Evolutionary conservation across 2,888 invertebrate species (phyloP), one percentile per base, ranked within the genome.

Genomic region (Trissonchulus latispiculum): DNA sequence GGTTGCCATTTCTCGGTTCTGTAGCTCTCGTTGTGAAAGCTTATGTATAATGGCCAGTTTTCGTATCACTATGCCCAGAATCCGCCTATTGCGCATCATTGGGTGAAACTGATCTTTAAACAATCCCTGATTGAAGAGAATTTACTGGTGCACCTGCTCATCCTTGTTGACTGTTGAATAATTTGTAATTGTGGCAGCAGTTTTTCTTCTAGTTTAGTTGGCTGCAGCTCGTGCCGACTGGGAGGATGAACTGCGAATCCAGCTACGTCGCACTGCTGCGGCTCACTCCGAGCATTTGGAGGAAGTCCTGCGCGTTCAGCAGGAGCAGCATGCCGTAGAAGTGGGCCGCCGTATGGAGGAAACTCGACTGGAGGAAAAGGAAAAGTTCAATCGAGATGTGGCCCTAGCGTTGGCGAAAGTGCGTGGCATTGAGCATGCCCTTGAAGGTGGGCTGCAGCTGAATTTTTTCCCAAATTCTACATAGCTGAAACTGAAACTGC

Each of bases 251-350:
- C 84, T 94, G 73, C 89, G 90, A 66, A 87, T 88, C 23, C 90
- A 93, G 80, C 83, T 97, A 75, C 90, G 91, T 81, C 88, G 91
- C 71, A 94, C 95, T 80, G 88, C 90, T 0, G 91, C 93, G 79
- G 89, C 93, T 0, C 93, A 95, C 83, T 87, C 89, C 70, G 93
- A 94, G 82, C 85, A 85, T 75, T 77, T 85, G 61, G 82, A 81
- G 74, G 81, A 84, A 71, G 81, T 89, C 0, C 85, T 95, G 23
- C 84, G 85, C 1, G 85, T 86, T 74, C 85, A 89, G 80, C 84
- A 89, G 81, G 83, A 87, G 83, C 86, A 89, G 83, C 80, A 88
- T 80, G 86, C 87, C 73, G 77, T 81, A 71, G 80, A 84, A 67
- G 83, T 81, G 76, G 81, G 83, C 72, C 77, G 79, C 72, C 77